Base-by-base conservation (phyloP, 1,140 invertebrate species). In the Sesamia nonagrioides region DNA sequence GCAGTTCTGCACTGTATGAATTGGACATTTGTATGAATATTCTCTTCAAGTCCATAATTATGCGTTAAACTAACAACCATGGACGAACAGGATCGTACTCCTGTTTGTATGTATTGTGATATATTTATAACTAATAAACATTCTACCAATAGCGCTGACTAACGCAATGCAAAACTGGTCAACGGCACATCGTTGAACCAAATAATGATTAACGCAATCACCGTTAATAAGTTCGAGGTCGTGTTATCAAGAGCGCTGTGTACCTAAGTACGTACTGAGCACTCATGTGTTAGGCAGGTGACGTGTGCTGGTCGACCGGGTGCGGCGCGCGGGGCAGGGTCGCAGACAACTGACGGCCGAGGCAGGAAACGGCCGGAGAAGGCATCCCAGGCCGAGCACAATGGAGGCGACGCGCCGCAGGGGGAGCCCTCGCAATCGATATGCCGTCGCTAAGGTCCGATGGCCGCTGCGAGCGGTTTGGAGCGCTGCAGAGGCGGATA, bases 341-440 rank as follows among this genome's bases (percentile, higher is more conserved):
- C 45, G n/a, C 61, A 86, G 91, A 89, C 89, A 86, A 91, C 82
- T 90, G 84, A 86, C 89, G 84, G 79, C 76, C 82, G 80, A 73
- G 81, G 86, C 91, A 91, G 92, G 92, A 93, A 94, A 87, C 90
- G 89, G 85, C 86, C 89, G 85, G 89, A 92, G 91, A 92, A 90
- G 89, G 92, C 91, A 92, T 91, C 91, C 89, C 90, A 88, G 83
- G 83, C 84, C 83, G 91, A 90, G 91, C 86, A 93, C 91, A 93
- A 93, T 92, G 91, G 89, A 84, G 90, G 89, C 91, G 91, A 88
- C 92, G 90, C 91, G 89, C 89, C 90, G 89, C 91, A 93, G 91
- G 92, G 92, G 92, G 92, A 92, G 90, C 91, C 92, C 89, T 94
- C 91, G 91, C 91, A 94, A 94, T 94, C 92, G 92, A 94, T 94